Evolutionary conservation across 2,797 vertebrate genomes (phyloP).

Genomic region (Spheniscus humboldti): DNA sequence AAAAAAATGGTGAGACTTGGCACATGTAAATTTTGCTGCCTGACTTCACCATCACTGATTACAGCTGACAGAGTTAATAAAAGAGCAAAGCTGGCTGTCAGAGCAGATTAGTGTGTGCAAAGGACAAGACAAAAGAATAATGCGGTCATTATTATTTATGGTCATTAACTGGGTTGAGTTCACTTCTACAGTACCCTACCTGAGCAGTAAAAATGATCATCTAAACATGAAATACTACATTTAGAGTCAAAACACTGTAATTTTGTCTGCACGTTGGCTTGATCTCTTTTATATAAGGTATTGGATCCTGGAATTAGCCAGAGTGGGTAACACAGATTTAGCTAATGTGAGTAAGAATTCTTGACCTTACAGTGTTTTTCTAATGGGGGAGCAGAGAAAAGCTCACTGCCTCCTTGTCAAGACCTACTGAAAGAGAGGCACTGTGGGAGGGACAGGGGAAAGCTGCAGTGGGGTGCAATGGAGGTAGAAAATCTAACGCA

Average conservation of each 20-base stretch:
- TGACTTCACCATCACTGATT: constrained; percentile 91
- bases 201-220: constrained; percentile 68
- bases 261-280: background rate
- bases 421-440: background rate
- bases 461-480: background rate
- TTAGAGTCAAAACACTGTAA: constrained; percentile 6
- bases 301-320: constrained; percentile 13
- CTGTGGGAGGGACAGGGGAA: background rate
- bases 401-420: background rate
- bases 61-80: constrained; percentile 93
- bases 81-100: constrained; percentile 96
- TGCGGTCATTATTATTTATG: constrained; percentile 84
- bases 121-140: constrained; percentile 89
- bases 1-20: constrained; percentile 76
- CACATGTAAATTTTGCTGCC: constrained; percentile 89
- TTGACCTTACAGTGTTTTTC: background rate
- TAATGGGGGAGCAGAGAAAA: background rate
- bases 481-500: background rate
- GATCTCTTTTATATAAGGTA: background rate
- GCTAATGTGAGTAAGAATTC: background rate
- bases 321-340: background rate
- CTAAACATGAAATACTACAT: constrained; percentile 52
- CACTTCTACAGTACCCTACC: constrained; percentile 80
- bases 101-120: constrained; percentile 86
- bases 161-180: constrained; percentile 88